These are phyloP conservation scores for Pseudopodoces humilis DNA, from an alignment of 2,113 vertebrate species.

Conservation along the genomic window DNA sequence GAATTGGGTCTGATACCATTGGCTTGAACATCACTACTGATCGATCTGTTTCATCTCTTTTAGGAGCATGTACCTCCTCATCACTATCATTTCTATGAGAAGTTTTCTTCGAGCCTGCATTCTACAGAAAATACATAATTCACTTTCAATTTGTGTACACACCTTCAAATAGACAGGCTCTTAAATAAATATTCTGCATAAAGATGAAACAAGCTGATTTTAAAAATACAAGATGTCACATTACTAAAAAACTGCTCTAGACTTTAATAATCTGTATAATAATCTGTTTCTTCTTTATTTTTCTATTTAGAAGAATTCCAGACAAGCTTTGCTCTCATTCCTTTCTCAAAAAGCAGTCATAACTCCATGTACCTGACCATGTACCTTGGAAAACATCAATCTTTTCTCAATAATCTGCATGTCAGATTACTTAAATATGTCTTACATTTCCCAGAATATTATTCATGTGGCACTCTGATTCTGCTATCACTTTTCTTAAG, in stretches of 20 bases:
- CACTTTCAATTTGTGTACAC: background rate
- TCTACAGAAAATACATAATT: slow-evolving; percentile 68
- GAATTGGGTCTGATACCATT: slow-evolving; percentile 89
- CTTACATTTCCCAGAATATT: background rate
- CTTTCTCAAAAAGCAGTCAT: background rate
- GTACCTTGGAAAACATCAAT: background rate
- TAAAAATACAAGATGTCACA: background rate
- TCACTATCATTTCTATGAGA: slow-evolving; percentile 78
- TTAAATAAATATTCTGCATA: background rate
- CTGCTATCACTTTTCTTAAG: background rate
- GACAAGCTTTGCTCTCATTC: background rate
- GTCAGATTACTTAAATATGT: background rate
- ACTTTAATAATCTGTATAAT: background rate
- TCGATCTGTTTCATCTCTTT: slow-evolving; percentile 84
- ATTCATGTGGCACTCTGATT: background rate
- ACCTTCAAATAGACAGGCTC: background rate
- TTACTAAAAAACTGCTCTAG: background rate
- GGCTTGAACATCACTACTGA: slow-evolving; percentile 84
- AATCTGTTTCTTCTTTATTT: background rate
- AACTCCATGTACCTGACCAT: background rate
- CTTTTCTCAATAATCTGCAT: background rate
- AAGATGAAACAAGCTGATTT: background rate
- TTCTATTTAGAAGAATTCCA: background rate
- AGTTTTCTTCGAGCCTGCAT: slow-evolving; percentile 79
- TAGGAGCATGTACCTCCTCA: slow-evolving; percentile 77